Base-by-base conservation (phyloP, 2,113 vertebrate genomes). In the Xiphophorus hellerii region DNA sequence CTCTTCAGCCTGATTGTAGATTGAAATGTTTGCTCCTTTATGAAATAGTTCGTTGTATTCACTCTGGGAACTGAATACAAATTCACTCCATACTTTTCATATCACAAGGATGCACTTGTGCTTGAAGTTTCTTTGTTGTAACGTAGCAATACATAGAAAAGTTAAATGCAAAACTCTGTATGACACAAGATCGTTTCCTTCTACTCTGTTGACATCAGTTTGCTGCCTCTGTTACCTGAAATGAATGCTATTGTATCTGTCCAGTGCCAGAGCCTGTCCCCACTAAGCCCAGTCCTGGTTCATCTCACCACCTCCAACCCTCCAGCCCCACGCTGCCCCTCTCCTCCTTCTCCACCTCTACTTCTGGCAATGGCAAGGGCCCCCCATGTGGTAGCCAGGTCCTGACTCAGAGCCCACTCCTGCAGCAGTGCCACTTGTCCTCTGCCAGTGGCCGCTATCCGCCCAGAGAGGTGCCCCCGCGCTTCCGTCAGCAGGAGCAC, bases 401-500 rank as follows among this genome's bases (percentile, higher is more conserved):
- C 77, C 74, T 76, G 79, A 89, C 76, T 89, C 82, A 86, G 82
- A 79, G 83, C 74, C 79, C 89, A 81, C 80, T 88, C 86, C 89
- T 94, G 95, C 96, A 94, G 60, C 95, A 83, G 88, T 90, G 89
- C 90, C 90, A 86, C 84, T 87, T 83, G 86, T 90, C 92, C 83
- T 90, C 96, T 83, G 94, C 88, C 89, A 89, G 96, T 58, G 93
- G 96, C 94, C 96, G 96, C 87, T 97, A 98, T 95, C 95, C 97
- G 89, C 96, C 96, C 88, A 96, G 97, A 44, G 98, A 99, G 96
- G 96, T 98, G 93, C 97, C 97, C 87, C 97, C 97, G 12, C 97
- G 97, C 94, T 98, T 99, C 94, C 96, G 97, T 92, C 97, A 98
- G 95, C 97, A 98, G 92, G 97, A 99, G 94, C 96, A 98, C 94